Conservation (phyloP, 1,140 invertebrate genomes). For the Coptotermes formosanus region DNA sequence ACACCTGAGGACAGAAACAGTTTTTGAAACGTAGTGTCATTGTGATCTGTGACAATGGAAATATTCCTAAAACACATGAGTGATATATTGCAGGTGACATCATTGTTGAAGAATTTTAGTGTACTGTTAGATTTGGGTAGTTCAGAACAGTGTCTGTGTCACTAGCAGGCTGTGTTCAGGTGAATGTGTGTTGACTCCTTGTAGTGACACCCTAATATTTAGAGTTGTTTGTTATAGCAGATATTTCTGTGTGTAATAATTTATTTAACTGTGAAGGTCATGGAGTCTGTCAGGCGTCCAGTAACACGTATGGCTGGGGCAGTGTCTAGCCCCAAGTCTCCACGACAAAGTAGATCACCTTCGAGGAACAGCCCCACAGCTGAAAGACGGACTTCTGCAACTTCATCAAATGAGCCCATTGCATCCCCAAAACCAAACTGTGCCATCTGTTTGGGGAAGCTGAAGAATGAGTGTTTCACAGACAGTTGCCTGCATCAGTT, state of each 20-base stretch:
- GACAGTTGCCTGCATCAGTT: constrained; percentile 92
- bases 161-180: too few species aligned
- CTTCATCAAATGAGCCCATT: not conserved
- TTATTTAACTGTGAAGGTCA: not conserved
- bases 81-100: too few species aligned
- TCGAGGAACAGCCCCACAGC: not conserved
- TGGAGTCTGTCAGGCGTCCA: not conserved
- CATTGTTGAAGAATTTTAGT: too few species aligned
- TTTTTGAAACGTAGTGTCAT: too few species aligned
- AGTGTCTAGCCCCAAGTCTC: not conserved
- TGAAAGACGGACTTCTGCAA: not conserved
- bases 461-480: constrained; percentile 86
- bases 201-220: too few species aligned
- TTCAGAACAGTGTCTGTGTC: too few species aligned
- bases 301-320: not conserved
- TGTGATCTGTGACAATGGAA: too few species aligned
- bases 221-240: too few species aligned
- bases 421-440: constrained; percentile 77
- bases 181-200: too few species aligned
- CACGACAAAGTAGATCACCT: not conserved
- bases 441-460: constrained; percentile 85
- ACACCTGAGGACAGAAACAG: too few species aligned
- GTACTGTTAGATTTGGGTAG: too few species aligned
- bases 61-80: too few species aligned
- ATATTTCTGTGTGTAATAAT: not conserved